Evolutionary conservation across 1,140 invertebrate genomes (phyloP), one percentile per base, ranked within the genome.

Genomic region (Diabrotica virgifera): DNA sequence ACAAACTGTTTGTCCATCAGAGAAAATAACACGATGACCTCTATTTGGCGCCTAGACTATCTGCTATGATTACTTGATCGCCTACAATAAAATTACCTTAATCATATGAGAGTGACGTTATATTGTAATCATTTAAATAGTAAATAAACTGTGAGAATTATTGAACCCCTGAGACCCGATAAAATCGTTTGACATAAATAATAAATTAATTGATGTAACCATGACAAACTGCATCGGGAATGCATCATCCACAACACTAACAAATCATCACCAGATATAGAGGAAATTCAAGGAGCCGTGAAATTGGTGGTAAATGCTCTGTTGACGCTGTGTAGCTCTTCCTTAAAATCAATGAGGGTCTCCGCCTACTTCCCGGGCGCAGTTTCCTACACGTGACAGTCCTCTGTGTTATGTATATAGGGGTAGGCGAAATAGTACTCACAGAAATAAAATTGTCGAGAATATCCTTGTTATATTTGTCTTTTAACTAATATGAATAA

Each of bases 261-360:
- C 63, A 65, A 68, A 68, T 67, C 52, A 62, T 54, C 53, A 64
- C 62, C 63, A 64, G 50, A 67, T 61, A 64, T 60, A 40, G 50
- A 52, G 59, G 40, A n/a, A 46, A 46, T 56, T 70, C 70, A 63
- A 72, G 61, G 55, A 67, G 62, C 68, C 68, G 70, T 72, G 65
- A 72, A 72, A 72, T 72, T 66, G 53, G 58, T 54, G 35, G 51
- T 14, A 52, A 63, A 38, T 66, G 59, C 59, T 62, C 63, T 65
- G 62, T 70, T 70, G 68, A 72, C 67, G 69, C 68, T 67, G 69
- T 59, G 40, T 69, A 65, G 69, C 68, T 67, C 67, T 67, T 59
- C 40, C 67, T 14, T 57, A 70, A 69, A 71, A 71, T 71, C 67
- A 55, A 71, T 69, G 63, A 40, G 24, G 35, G 52, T 51, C 62